Evolutionary conservation across 2,113 vertebrate genomes (phyloP), one percentile per base, ranked within the genome.

Genomic region (Atrichornis clamosus): DNA sequence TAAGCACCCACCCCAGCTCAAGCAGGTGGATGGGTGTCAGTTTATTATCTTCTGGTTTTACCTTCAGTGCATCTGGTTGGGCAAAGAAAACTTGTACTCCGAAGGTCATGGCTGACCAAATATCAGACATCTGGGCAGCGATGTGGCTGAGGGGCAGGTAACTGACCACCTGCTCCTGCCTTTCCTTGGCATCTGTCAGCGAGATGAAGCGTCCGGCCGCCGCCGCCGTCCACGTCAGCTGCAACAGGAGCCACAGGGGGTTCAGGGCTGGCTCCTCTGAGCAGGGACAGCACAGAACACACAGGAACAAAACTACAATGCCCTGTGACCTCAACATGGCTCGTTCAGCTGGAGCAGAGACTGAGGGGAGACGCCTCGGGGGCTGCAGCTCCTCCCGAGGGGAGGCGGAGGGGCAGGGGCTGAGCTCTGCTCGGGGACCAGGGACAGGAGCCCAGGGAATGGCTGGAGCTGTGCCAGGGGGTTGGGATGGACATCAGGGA

Each of bases 61-160:
- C 99, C 99, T 98, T 99, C 44, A 99, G 95, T 1, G 99, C 99
- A 1, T 99, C 99, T 0, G 99, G 98, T 30, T 99, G 98, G 33
- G 99, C 99, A 13, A 99, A 99, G 98, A 98, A 97, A 0, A 97
- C 97, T 8, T 97, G 89, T 2, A 95, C 98, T 11, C 99, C 99
- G 0, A 98, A 96, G 32, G 81, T 97, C 83, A 99, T 97, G 20
- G 98, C 81, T 11, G 98, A 35, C 99, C 99, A 99, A n/a, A 99
- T 97, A 67, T 99, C 99, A 2, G 98, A 90, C 98, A 99, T 99
- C 94, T 99, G 99, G 0, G 99, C 98, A 0, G 99, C 98, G 2
- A 99, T 87, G 90, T 99, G 99, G 80, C 99, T 99, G 84, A 99
- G 99, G 3, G 99, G 99, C 58, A 99, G 98, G 92, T 99, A 99